phyloP scores from a whole-genome alignment of 2,113 vertebrate species.

The Amia ocellicauda region DNA sequence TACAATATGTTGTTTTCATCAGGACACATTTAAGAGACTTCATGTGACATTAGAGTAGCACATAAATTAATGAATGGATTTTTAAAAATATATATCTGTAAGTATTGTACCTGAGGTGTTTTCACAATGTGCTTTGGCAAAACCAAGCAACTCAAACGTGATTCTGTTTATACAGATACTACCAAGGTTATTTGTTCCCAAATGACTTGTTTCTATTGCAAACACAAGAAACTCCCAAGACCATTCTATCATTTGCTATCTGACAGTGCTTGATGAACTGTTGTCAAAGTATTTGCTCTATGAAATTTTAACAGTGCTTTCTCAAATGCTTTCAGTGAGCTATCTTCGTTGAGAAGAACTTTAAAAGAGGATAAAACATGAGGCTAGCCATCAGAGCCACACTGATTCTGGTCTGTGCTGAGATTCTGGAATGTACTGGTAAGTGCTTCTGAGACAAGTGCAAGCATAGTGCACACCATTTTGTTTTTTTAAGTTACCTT shows the following conservation, averaged over 20 bases:
- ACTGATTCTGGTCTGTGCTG: conserved; percentile 21
- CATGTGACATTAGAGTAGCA: too few species aligned
- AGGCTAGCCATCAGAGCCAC: conserved; percentile 13
- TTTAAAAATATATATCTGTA: too few species aligned
- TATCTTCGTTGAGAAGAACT: not conserved
- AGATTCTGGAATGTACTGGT: conserved; percentile 32
- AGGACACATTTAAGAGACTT: too few species aligned
- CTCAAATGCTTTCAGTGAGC: not conserved
- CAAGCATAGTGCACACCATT: too few species aligned
- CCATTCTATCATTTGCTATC: not conserved
- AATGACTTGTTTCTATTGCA: not conserved
- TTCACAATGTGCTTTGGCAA: not conserved
- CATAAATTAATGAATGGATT: too few species aligned
- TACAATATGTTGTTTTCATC: too few species aligned
- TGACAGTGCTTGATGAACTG: not conserved
- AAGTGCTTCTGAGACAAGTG: conserved; percentile 30
- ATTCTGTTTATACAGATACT: not conserved
- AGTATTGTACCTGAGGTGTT: not conserved
- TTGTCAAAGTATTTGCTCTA: not conserved
- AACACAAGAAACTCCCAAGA: not conserved
- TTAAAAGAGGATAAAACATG: conserved; percentile 34
- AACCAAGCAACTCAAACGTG: not conserved
- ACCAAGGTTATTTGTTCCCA: not conserved
- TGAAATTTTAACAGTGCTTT: too few species aligned
- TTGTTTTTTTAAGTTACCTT: too few species aligned